Percentiles rank a stretch among this genome's conserved stretches.
These are phyloP conservation scores for Pyrocoelia pectoralis DNA, from an alignment of 2,888 invertebrate genomes.

Conservation along the genomic window DNA sequence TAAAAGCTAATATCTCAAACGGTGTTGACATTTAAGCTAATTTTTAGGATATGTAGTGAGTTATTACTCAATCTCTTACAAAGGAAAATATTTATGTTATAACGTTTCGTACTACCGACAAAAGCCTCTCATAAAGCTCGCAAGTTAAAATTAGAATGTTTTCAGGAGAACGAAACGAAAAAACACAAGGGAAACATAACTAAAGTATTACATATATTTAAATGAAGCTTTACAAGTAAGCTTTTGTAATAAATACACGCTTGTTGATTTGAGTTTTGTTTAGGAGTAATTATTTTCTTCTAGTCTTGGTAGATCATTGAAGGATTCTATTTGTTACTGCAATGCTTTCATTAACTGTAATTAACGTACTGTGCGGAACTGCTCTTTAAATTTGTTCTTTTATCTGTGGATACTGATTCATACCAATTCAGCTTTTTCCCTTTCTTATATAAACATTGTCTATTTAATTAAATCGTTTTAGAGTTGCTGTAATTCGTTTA, in stretches of 20 bases:
- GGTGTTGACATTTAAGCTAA: no score
- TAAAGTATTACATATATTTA: neutral
- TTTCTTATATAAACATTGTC: slow-evolving; percentile 26
- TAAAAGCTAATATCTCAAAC: no score
- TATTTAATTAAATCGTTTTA: slow-evolving; percentile 29
- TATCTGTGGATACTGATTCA: slow-evolving; percentile 25
- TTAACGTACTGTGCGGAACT: no score
- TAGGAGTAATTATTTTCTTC: neutral
- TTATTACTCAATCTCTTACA: no score
- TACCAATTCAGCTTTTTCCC: slow-evolving; percentile 24
- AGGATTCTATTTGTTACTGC: no score
- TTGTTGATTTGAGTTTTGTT: neutral
- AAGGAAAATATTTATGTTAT: no score
- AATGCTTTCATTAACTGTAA: neutral
- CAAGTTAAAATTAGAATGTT: neutral
- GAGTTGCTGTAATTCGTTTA: slow-evolving; percentile 36
- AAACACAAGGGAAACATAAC: neutral
- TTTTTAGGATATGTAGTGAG: no score
- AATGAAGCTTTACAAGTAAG: neutral
- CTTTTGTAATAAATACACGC: neutral
- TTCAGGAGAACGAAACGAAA: neutral
- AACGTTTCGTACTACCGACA: no score
- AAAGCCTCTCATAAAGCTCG: neutral
- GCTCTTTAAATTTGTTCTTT: slow-evolving; percentile 14
- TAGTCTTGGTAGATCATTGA: neutral